These are phyloP conservation scores for Orchestia grillus DNA, from an alignment of 1,140 invertebrate species.

Conservation along the genomic window DNA sequence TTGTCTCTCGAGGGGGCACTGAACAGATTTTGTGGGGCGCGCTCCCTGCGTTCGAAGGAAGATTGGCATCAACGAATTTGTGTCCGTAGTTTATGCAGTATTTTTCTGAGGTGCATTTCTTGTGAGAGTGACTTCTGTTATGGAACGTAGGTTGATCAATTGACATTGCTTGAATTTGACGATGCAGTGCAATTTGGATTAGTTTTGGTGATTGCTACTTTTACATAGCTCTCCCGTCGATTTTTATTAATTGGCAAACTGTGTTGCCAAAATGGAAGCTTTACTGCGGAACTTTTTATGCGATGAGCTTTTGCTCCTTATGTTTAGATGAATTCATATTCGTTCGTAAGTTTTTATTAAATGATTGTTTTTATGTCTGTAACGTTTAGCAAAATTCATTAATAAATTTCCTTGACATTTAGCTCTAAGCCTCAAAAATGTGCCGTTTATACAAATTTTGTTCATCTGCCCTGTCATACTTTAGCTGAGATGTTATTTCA, in stretches of 20 bases:
- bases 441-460: too few relatives aligned
- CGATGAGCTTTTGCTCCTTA: background rate
- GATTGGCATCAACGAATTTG: background rate
- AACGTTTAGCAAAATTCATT: too few relatives aligned
- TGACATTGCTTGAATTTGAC: too few relatives aligned
- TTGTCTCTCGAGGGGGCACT: background rate
- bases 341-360: background rate
- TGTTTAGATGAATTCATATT: background rate
- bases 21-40: background rate
- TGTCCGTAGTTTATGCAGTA: too few relatives aligned
- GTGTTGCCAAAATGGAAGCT: background rate
- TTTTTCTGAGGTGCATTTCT: too few relatives aligned
- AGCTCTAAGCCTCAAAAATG: background rate
- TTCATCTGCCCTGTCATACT: too few relatives aligned
- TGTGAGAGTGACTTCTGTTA: too few relatives aligned
- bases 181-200: too few relatives aligned
- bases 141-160: too few relatives aligned
- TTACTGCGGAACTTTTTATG: background rate
- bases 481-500: too few relatives aligned
- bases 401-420: background rate
- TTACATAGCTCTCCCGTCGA: background rate
- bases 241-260: background rate
- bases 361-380: background rate
- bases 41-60: background rate
- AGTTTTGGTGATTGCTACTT: background rate